phyloP scores from a whole-genome alignment of 2,797 vertebrate genomes.

The Leptoclinus maculatus region DNA sequence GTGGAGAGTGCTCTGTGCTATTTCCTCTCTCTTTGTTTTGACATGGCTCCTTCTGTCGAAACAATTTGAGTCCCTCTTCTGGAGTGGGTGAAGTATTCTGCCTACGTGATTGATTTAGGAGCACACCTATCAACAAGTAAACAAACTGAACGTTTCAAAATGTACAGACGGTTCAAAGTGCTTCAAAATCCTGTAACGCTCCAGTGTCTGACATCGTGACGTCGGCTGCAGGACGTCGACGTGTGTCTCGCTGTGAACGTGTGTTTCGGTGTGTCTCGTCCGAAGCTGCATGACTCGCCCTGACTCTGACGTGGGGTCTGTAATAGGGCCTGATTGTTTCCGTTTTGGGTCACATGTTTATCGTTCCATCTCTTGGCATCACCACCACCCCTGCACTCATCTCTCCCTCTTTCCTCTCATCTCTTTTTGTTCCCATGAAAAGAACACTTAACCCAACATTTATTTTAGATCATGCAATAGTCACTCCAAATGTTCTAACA shows the following conservation, averaged over 20 bases:
- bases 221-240: slow-evolving; percentile 27
- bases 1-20: slow-evolving; percentile 32
- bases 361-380: slow-evolving; percentile 69
- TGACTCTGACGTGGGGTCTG: slow-evolving; percentile 76
- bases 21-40: slow-evolving; percentile 47
- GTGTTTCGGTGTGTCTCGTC: slow-evolving; percentile 63
- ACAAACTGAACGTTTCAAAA: slow-evolving; percentile 12
- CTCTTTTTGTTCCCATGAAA: slow-evolving; percentile 23
- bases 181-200: slow-evolving; percentile 1
- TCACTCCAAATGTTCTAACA: not conserved
- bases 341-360: slow-evolving; percentile 78
- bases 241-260: slow-evolving; percentile 58
- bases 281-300: slow-evolving; percentile 53
- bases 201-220: slow-evolving; percentile 14
- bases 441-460: not conserved
- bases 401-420: not conserved
- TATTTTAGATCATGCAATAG: not conserved
- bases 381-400: slow-evolving; percentile 74
- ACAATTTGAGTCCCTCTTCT: not conserved
- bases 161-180: slow-evolving; percentile 3
- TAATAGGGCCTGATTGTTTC: slow-evolving; percentile 80
- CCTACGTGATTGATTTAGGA: slow-evolving; percentile 33
- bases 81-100: not conserved
- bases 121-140: slow-evolving; percentile 29
- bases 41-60: not conserved